Base-by-base conservation (phyloP, 2,888 invertebrate species). In the Rotaria magnacalcarata region DNA sequence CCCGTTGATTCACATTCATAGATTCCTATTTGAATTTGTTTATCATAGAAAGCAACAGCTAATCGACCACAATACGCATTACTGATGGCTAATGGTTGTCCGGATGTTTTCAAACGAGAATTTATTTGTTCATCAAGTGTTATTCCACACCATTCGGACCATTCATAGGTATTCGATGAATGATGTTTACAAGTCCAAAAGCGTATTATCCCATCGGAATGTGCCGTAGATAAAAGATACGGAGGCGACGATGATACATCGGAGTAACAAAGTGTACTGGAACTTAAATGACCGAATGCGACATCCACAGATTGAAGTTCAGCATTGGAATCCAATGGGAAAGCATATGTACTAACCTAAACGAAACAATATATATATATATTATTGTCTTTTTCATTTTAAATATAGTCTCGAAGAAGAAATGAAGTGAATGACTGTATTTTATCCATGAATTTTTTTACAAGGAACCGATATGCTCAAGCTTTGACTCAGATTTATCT, bases 1-100 rank as follows among this genome's bases (percentile, higher is more conserved):
- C 96, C 99, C 11, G 97, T 97, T 88, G 97, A 97, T 92, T 99
- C 99, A 91, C 99, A 99, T 91, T 99, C 99, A 92, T 97, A 98
- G 88, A 99, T 97, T 10, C 75, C 75, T 34, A 54, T 47, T 14
- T 80, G 52, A 41, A 50, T 74, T 47, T 60, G 43, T 85, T 85
- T 50, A 96, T 95, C 95, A 90, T 97, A 96, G 91, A 97, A 98
- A 7, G 98, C 98, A 91, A 97, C 96, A 0, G 99, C 98, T 86
- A 99, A 94, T 84, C 99, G 93, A 0, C 98, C 98, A 87, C 96
- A 97, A 92, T 98, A 99, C 0, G 98, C 98, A 58, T 97, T 97
- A 90, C 96, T 96, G 87, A 99, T 90, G 56, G 90, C 89, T 50
- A 91, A 89, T 19, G 92, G 90, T 75, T 89, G 89, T 75, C 90